Evolutionary conservation across 2,797 vertebrate species (phyloP), one percentile per base, ranked within the genome.

Genomic region (Falco peregrinus): DNA sequence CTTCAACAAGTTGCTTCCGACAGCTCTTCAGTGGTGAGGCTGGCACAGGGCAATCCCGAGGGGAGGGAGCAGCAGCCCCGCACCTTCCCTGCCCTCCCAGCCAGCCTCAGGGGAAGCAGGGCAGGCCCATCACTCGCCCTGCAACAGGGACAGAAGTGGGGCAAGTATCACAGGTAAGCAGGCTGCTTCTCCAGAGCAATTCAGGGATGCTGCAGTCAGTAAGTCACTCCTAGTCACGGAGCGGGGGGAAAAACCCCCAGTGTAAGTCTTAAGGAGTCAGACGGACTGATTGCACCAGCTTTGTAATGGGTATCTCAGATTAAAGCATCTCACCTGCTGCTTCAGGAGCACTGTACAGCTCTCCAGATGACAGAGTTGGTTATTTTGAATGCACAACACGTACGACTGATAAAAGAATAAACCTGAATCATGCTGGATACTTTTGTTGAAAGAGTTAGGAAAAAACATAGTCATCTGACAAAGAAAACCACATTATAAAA

Each of bases 281-380:
- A 35, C 7, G 51, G 51, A 70, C 61, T 57, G 83, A 92, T 43
- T 76, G 64, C 57, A 73, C 64, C 69, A 51, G 74, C 47, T 65
- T 70, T 16, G 1, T 53, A 43, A 63, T 10, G 31, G 61, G 73
- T 65, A 48, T 69, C 50, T 68, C 9, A 5, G 51, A 87, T 78
- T 53, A 73, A 90, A 91, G 69, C 63, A 56, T 43, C 90, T 87
- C 80, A 89, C 91, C 88, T 89, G 90, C 90, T 92, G 95, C 59
- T 90, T 37, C 71, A 70, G 74, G 41, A 92, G 79, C 50, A 47
- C 53, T 15, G 26, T 8, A 7, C 61, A 68, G 45, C n/a, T n/a
- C 78, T 80, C 60, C 50, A 89, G 48, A 26, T 1, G 4, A 33
- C 37, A 33, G 70, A 48, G 33, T 0, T 35, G 70, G 37, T 57